Percentiles rank a stretch among this genome's conserved stretches.
Evolutionary conservation across 2,113 vertebrate species (phyloP).

Genomic region (Podarcis raffonei): DNA sequence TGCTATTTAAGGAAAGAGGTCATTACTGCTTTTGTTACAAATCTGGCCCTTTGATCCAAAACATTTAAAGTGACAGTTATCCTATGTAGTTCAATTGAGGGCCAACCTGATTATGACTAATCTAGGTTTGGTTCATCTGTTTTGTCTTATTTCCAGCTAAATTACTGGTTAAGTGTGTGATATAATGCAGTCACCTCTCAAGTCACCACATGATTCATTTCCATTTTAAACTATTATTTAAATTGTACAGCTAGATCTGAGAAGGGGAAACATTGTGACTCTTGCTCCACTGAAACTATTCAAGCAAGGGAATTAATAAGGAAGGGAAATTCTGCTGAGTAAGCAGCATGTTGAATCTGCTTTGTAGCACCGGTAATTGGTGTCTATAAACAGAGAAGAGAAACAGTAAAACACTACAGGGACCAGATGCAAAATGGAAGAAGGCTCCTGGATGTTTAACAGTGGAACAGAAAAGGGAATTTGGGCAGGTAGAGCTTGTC

Average conservation of each 20-base stretch:
- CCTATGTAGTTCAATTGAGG: background rate
- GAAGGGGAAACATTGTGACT: conserved; percentile 43
- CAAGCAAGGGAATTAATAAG: conserved; percentile 38
- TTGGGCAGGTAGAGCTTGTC: background rate
- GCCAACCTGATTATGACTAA: background rate
- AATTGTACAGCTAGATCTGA: conserved; percentile 21
- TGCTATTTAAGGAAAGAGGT: background rate
- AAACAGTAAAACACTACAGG: background rate
- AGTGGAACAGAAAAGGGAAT: background rate
- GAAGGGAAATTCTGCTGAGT: conserved; percentile 31
- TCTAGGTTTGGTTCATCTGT: background rate
- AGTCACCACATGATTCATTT: conserved; percentile 41
- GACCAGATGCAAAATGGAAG: background rate
- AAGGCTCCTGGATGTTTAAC: background rate
- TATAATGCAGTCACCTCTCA: conserved; percentile 28
- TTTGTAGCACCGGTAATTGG: conserved; percentile 15
- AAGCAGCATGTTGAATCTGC: background rate
- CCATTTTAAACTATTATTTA: conserved; percentile 47
- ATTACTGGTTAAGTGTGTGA: background rate
- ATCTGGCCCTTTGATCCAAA: background rate
- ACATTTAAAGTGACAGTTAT: background rate
- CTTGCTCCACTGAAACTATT: conserved; percentile 39
- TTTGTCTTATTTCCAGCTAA: background rate
- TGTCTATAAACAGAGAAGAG: background rate
- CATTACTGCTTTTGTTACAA: background rate